Base-by-base conservation (phyloP, 2,113 vertebrate genomes). In the Epinephelus fuscoguttatus region DNA sequence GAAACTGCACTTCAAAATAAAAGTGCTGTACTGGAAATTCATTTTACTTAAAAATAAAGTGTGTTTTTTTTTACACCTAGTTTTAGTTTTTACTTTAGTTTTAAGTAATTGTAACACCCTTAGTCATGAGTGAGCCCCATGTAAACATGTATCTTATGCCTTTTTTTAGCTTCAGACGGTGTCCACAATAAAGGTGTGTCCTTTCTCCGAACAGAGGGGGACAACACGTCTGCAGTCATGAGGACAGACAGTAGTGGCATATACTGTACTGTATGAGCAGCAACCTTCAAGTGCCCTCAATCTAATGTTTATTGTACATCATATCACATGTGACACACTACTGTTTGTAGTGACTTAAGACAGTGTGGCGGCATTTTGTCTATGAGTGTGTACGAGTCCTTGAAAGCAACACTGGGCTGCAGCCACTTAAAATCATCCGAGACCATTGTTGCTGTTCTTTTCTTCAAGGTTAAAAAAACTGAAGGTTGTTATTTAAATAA, bases 241-340 rank as follows among this genome's bases (percentile, higher is more conserved):
- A 30, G 5, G 9, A 21, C 9, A n/a, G 47, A 14, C 5, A 18
- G 7, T 18, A 3, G 23, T 69, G 10, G 4, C 17, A 33, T 3
- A 42, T 23, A 47, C 42, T 25, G 47, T 30, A 50, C 42, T 25
- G 47, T 30, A 50, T 3, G 12, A 17, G 27, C 50, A 70, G 50
- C 30, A 53, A 68, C 2, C 45, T 52, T 21, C 18, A 69, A 18
- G 27, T 47, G 70, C 66, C 23, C 56, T 27, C 25, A 27, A 61
- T 33, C 21, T 53, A 23, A 14, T 33, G 45, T 62, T 80, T 75
- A n/a, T 4, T n/a, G 57, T 63, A 10, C 52, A 75, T 70, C 66
- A 66, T 45, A 50, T 61, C 15, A 30, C 33, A 56, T 18, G 8
- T 62, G 62, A 59, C 19, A 59, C 19, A 2, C 66, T 21, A 53